Evolutionary conservation across 2,797 vertebrate genomes (phyloP).

Genomic region (Bufotes viridis): DNA sequence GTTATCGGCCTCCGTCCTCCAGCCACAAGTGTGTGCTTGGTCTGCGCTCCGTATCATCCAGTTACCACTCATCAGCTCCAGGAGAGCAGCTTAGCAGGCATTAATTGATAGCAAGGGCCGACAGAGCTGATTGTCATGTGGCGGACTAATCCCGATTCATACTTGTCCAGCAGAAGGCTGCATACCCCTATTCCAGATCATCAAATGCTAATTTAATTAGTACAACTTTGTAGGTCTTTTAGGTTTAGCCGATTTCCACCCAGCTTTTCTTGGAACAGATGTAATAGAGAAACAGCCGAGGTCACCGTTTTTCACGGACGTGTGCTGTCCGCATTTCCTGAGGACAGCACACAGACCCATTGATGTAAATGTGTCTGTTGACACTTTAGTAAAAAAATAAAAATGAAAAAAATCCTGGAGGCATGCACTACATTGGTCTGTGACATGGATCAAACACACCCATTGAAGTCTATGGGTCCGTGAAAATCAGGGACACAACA

Average conservation of each 20-base stretch:
- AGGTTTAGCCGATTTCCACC: background rate
- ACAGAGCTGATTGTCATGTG: background rate
- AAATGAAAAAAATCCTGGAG: too few species aligned
- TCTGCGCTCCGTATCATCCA: background rate
- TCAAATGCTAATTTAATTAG: background rate
- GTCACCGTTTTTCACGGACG: background rate
- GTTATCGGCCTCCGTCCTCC: background rate
- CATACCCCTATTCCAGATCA: background rate
- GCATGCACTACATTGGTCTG: too few species aligned
- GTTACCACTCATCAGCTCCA: background rate
- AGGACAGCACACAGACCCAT: too few species aligned
- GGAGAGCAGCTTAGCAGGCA: background rate
- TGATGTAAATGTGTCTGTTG: too few species aligned
- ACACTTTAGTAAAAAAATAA: too few species aligned
- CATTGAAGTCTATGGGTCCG: too few species aligned
- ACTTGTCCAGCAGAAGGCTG: background rate
- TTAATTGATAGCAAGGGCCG: background rate
- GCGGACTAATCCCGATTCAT: background rate
- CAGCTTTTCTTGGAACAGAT: background rate
- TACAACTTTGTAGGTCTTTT: background rate
- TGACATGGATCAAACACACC: too few species aligned
- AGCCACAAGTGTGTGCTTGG: slow-evolving; percentile 9
- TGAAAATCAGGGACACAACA: too few species aligned
- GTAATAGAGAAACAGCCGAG: background rate
- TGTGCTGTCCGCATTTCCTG: too few species aligned